Evolutionary conservation across 2,888 invertebrate species (phyloP), one percentile per base, ranked within the genome.

Genomic region (Zonitis immaculata): DNA sequence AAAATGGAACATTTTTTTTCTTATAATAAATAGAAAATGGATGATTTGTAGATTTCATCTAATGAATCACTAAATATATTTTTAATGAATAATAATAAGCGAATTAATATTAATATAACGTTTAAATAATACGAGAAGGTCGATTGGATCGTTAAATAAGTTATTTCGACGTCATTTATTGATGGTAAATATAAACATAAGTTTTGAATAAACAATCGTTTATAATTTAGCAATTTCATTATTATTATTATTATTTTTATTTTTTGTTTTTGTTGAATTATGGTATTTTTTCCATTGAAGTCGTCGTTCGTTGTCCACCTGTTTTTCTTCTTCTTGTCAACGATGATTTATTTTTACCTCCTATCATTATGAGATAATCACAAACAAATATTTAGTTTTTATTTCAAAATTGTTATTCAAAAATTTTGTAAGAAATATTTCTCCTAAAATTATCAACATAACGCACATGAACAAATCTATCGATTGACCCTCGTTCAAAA

Each of bases 41-140:
- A 12, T 30, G 1, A 12, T 11, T 11, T n/a, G 11, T n/a, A 28
- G 3, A 27, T 8, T 27, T 43, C n/a, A n/a, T 12, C 12, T 16
- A 48, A 28, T 52, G 52, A 52, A 27, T 52, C 49, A 52, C 20
- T 14, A 28, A 16, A 47, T 47, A 46, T 47, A 22, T 39, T 48
- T 44, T 44, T 43, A n/a, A 35, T 46, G 46, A 49, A 49, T 46
- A 45, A 22, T 35, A 46, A 49, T 43, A n/a, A 11, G n/a, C n/a
- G 26, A 26, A 26, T 28, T n/a, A 28, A 28, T 28, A 28, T n/a
- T 28, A 28, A 28, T 28, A 28, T n/a, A n/a, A n/a, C n/a, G n/a
- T n/a, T n/a, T n/a, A 26, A 26, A 26, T 26, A 6, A 26, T 26
- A n/a, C 8, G 12, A 50, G 54, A 54, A 54, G 54, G 54, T 54